Base-by-base conservation (phyloP, 2,797 vertebrate genomes). In the Lerista edwardsae region DNA sequence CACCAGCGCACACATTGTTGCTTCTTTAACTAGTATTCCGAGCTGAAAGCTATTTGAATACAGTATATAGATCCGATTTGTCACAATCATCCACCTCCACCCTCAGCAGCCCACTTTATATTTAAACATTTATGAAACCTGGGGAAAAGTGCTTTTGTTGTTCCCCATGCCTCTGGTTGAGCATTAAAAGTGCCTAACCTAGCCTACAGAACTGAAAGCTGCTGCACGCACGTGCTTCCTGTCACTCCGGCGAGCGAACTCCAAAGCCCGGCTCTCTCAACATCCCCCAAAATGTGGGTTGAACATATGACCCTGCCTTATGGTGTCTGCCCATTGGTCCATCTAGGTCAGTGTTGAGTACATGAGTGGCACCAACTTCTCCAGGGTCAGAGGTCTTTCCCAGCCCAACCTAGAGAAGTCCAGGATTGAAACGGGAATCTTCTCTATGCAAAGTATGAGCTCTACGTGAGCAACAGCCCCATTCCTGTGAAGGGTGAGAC, bases 31-130 rank as follows among this genome's bases (percentile, higher is more conserved):
- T 69, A 31, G 61, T 80, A 55, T 34, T 71, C 83, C 47, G 67
- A 55, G 89, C 41, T 79, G 72, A 85, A 87, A 93, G 67, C 47
- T 41, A 78, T 82, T 80, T 69, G 65, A 55, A 55, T 64, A 74
- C 14, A 9, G 8, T 51, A 51, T 3, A 83, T 10, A 8, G 19
- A 84, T 59, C 68, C 1, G 0, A 61, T 72, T 92, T 90, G 68
- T 87, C 57, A 84, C 85, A 87, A 29, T 44, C 12, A 39, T 39
- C 31, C 17, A 31, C 2, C 34, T 41, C 12, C 11, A 39, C 19
- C 64, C 75, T 34, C 14, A 71, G 1, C 15, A 83, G 9, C n/a
- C 34, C 9, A 34, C 12, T 36, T 29, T 68, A 41, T 36, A 69
- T 57, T 68, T 69, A 25, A 79, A 65, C 15, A 34, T 8, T 17